A percentile compares a stretch with the other conserved stretches of the same genome.
These are phyloP conservation scores for Homalodisca vitripennis DNA, from an alignment of 1,140 invertebrate genomes.

Conservation along the genomic window DNA sequence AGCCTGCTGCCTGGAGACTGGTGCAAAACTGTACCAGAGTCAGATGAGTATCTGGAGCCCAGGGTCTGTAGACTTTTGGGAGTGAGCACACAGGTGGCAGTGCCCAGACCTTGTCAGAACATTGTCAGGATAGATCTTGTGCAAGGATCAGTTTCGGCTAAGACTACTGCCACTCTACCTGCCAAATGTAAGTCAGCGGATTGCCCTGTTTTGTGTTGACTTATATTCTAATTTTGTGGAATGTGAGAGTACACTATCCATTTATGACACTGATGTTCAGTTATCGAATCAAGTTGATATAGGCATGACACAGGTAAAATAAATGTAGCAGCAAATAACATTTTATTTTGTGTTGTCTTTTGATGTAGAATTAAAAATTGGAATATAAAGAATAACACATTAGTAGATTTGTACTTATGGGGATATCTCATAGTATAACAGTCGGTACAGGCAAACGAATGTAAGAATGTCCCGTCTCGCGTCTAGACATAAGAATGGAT, in stretches of 20 bases:
- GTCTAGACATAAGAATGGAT: too few species aligned
- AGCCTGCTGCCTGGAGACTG: constrained; percentile 33
- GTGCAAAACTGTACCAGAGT: constrained; percentile 27
- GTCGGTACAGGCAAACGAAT: too few species aligned
- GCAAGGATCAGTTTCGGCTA: constrained; percentile 12
- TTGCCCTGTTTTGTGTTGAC: background rate
- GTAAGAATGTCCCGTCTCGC: too few species aligned
- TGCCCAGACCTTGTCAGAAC: constrained; percentile 32
- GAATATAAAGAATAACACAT: too few species aligned
- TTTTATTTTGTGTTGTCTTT: background rate
- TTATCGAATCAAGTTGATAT: background rate
- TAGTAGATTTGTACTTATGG: too few species aligned
- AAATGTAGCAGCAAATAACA: background rate
- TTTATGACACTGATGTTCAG: background rate
- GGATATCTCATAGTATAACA: too few species aligned
- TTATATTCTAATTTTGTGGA: background rate
- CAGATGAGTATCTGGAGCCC: constrained; percentile 36
- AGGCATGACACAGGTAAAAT: background rate
- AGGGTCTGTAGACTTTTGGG: constrained; percentile 34
- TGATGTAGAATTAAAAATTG: too few species aligned
- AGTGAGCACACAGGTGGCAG: constrained; percentile 35
- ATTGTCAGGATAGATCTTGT: constrained; percentile 36
- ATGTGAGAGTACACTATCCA: too few species aligned
- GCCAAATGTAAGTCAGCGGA: constrained; percentile 33
- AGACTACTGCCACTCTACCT: constrained; percentile 27